Evolutionary conservation across 2,797 vertebrate species (phyloP), one percentile per base, ranked within the genome.

Genomic region (Clarias fuscus): DNA sequence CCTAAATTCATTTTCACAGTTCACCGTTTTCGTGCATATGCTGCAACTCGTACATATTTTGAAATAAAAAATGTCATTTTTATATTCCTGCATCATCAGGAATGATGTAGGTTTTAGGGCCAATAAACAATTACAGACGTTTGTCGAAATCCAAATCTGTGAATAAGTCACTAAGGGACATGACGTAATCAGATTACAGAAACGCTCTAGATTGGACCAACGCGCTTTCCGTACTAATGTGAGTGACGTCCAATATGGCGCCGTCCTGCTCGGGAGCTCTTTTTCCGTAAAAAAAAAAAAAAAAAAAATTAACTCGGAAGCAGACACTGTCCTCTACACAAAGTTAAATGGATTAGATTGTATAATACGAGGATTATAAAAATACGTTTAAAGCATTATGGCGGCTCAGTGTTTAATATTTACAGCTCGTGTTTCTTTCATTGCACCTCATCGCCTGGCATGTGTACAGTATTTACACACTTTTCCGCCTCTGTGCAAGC

Each of bases 201-300:
- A 27, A 6, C 14, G 27, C 8, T 14, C 11, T 27, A 33, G 56
- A 75, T 93, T 91, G 92, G 37, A 30, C 89, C 6, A 24, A 15
- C 15, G 37, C 58, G 7, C 87, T 83, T 85, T 61, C 92, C 91
- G 92, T 93, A 83, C 43, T 2, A 91, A 77, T 40, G 22, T 11
- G 30, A 22, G 24, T 4, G 78, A 87, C 87, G 89, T 64, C 18
- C 17, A 93, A 2, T 0, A 95, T 95, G 95, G 93, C 94, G 87
- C 88, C 87, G 80, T n/a, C 82, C 87, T 77, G 3, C 87, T 77
- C 3, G 2, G 58, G 78, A 64, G 14, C 10, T 2, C 37, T 6
- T 1, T 0, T 1, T 4, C 3, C 20, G n/a, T 43, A 61, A 43
- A 65, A 27, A 48, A 48, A 48, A 48, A 10, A 33, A 33, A 2